These are phyloP conservation scores for Palloptera scutellata DNA, from an alignment of 2,888 invertebrate species.

Conservation along the genomic window DNA sequence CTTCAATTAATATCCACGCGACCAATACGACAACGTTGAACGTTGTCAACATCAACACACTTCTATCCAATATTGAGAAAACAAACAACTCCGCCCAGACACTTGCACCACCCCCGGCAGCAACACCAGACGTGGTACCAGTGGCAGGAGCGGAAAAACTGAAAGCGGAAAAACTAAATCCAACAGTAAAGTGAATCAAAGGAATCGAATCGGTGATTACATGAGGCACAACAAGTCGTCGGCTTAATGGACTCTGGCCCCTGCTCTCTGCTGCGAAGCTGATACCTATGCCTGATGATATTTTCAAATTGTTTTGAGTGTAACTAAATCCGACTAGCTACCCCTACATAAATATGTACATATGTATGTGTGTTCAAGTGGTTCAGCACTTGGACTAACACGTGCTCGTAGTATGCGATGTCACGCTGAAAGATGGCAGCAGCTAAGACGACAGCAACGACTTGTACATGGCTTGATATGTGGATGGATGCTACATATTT, in stretches of 20 bases:
- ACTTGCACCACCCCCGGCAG: neutral
- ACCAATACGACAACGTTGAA: constrained; percentile 17
- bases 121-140: neutral
- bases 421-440: neutral
- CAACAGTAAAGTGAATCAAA: too few relatives aligned
- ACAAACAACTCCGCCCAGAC: constrained; percentile 24
- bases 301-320: constrained; percentile 19
- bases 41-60: constrained; percentile 13
- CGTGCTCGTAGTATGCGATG: constrained; percentile 16
- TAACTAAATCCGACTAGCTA: constrained; percentile 22
- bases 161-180: neutral
- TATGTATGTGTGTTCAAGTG: neutral
- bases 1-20: constrained; percentile 34
- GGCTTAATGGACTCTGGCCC: too few relatives aligned
- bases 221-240: too few relatives aligned
- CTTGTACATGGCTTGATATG: too few relatives aligned
- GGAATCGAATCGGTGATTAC: too few relatives aligned
- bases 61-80: constrained; percentile 8
- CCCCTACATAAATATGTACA: too few relatives aligned
- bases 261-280: too few relatives aligned
- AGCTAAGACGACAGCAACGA: neutral
- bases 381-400: constrained; percentile 24
- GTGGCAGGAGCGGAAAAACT: neutral
- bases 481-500: too few relatives aligned
- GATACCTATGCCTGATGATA: too few relatives aligned